Base-by-base conservation (phyloP, 2,888 invertebrate species). In the Junonia oenone region DNA sequence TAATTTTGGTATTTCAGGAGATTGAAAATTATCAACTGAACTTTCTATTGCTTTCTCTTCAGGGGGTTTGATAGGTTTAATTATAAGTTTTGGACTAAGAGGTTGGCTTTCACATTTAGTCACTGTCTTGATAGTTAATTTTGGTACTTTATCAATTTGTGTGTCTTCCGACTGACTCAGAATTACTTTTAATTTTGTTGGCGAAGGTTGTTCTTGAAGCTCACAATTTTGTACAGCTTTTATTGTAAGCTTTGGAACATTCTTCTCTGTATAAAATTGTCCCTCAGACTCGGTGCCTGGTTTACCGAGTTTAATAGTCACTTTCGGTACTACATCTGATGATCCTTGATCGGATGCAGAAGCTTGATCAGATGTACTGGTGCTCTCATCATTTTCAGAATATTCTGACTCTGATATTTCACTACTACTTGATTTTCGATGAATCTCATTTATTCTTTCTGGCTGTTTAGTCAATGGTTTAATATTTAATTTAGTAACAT, bases 381-480 rank as follows among this genome's bases (percentile, higher is more conserved):
- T 83, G 67, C 69, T 91, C 75, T 81, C 90, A 79, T 90, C 92
- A 90, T 88, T 91, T 75, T 91, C 90, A 55, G 91, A 90, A 68
- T 83, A 91, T 72, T 90, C 91, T 6, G 86, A 90, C 76, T 89
- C 91, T 46, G 90, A 89, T 71, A 88, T 85, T 76, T 90, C 91
- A 81, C 90, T 91, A 66, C 86, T 90, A 64, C 88, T 87, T 19
- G 88, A 90, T 68, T 89, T 90, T 65, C 90, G 81, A 64, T 89
- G 87, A 51, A 78, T 67, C 60, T 87, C 88, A 76, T 87, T 83
- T 29, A 88, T 78, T 67, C 84, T 86, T 62, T 89, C 88, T 58
- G 86, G 85, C 59, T 83, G 84, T 68, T 79, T 87, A 31, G 68
- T 75, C 65, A 92, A 85, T 68, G 84, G 91, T 73, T 91, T 92